Conservation (phyloP, 2,113 vertebrate species). For the Copsychus sechellarum region DNA sequence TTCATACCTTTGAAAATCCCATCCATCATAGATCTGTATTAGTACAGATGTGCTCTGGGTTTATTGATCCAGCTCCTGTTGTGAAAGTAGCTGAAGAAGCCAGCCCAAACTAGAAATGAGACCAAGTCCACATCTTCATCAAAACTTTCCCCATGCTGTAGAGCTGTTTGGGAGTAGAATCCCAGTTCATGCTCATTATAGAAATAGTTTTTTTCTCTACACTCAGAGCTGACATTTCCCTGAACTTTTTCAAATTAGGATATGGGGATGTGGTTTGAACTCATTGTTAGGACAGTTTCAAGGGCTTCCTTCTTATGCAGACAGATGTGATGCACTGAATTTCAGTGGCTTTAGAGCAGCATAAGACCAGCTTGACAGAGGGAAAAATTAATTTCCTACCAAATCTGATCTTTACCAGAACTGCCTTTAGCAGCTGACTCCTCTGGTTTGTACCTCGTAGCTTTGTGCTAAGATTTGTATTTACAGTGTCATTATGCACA, state of each 20-base stretch:
- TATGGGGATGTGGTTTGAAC: background rate
- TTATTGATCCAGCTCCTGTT: background rate
- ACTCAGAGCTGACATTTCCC: background rate
- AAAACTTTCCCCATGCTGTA: background rate
- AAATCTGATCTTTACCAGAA: slow-evolving; percentile 20
- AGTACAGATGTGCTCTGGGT: background rate
- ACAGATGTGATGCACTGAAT: background rate
- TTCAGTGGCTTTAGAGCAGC: background rate
- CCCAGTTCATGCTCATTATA: background rate
- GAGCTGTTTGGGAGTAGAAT: background rate
- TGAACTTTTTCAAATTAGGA: slow-evolving; percentile 45
- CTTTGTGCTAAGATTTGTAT: slow-evolving; percentile 46
- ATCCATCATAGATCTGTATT: background rate
- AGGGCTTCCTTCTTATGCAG: background rate
- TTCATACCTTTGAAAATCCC: background rate
- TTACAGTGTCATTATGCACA: slow-evolving; percentile 64
- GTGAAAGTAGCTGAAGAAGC: background rate
- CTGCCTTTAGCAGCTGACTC: background rate
- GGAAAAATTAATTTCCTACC: background rate
- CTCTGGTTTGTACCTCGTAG: slow-evolving; percentile 23
- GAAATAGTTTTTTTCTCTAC: background rate
- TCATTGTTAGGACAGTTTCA: slow-evolving; percentile 14
- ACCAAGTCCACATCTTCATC: background rate
- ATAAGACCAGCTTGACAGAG: background rate
- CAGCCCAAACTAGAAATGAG: background rate